Conservation (phyloP, 1,140 invertebrate genomes). For the Neoseiulus cucumeris region DNA sequence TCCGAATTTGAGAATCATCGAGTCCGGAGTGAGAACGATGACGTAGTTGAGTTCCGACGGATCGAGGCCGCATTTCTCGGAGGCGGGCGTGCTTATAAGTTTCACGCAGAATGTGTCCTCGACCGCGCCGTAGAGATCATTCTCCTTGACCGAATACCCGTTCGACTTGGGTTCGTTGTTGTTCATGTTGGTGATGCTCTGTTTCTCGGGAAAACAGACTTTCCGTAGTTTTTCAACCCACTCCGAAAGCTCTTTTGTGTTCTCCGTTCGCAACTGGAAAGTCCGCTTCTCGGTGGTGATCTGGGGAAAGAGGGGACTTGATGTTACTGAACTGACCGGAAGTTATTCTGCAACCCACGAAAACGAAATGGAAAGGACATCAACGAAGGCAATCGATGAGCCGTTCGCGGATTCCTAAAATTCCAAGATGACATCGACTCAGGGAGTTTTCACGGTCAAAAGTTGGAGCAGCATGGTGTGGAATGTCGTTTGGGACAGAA, state of each 20-base stretch:
- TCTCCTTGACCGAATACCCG: neutral
- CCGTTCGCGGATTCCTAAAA: no score
- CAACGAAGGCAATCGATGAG: no score
- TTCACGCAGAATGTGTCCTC: conserved; percentile 1
- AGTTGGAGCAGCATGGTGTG: no score
- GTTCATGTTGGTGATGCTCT: neutral
- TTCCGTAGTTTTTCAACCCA: neutral
- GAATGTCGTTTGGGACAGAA: no score
- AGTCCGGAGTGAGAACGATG: neutral
- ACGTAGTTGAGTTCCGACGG: conserved; percentile 1
- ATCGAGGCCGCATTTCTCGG: conserved; percentile 3
- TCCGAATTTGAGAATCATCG: conserved; percentile 10
- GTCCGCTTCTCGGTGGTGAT: neutral
- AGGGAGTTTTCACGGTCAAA: no score
- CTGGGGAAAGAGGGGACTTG: neutral
- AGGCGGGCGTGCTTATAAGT: neutral
- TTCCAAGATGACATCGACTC: no score
- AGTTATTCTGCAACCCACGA: no score
- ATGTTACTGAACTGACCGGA: no score
- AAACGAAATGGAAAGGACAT: no score
- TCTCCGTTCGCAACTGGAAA: neutral
- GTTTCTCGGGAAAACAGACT: neutral
- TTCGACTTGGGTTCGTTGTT: neutral
- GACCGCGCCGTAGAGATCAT: conserved; percentile 6
- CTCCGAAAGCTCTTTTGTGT: neutral